Evolutionary conservation across 2,888 invertebrate species (phyloP).

Genomic region (Apomyelois bistriatella): DNA sequence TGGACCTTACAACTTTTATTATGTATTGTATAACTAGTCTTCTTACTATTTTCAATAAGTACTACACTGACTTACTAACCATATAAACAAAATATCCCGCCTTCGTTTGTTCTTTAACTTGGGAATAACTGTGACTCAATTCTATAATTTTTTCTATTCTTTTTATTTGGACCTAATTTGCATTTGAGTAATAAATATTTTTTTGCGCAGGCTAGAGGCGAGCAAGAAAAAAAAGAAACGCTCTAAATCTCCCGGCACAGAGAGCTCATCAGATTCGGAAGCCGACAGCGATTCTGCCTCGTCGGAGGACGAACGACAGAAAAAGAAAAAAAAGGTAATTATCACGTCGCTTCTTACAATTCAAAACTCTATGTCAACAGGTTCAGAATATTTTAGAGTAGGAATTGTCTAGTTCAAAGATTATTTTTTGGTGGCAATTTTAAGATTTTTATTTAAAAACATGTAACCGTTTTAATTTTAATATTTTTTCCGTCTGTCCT

Average conservation of each 20-base stretch:
- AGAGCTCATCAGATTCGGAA: conserved; percentile 69
- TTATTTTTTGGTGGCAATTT: conserved; percentile 17
- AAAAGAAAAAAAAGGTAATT: conserved; percentile 72
- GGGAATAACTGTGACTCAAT: no score
- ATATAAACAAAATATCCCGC: neutral
- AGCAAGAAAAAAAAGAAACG: conserved; percentile 80
- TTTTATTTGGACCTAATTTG: neutral
- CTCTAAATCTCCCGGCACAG: conserved; percentile 75
- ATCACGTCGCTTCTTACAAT: conserved; percentile 10
- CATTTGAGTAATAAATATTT: neutral
- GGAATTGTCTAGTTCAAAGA: conserved; percentile 21
- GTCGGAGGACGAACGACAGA: conserved; percentile 59
- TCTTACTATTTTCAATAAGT: no score
- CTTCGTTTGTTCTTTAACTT: neutral
- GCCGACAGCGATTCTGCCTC: conserved; percentile 52
- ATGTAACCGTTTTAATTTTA: no score
- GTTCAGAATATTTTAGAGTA: conserved; percentile 20
- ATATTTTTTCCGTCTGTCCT: neutral
- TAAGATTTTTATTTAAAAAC: neutral
- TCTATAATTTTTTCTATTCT: no score
- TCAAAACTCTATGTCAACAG: conserved; percentile 19
- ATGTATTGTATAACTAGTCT: no score
- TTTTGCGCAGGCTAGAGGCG: conserved; percentile 55
- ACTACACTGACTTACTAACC: no score
- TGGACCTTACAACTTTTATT: no score